A percentile compares a stretch with the other conserved stretches of the same genome.
phyloP scores from a whole-genome alignment of 2,888 invertebrate genomes.

The Lepas anatifera region DNA sequence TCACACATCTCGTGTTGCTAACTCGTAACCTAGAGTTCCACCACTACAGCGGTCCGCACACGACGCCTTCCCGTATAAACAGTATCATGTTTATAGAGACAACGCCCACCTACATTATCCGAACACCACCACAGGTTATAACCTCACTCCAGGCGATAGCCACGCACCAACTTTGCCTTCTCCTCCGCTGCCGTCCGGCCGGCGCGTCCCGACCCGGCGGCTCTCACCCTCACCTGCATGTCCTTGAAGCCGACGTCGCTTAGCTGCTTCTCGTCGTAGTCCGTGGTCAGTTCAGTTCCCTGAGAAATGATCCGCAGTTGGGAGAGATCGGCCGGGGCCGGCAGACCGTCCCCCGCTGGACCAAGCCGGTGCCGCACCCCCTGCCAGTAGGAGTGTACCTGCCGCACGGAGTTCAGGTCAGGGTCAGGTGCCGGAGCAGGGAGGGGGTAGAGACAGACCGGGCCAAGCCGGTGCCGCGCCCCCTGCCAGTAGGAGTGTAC shows the following conservation, averaged over 20 bases:
- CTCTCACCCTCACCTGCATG: conserved; percentile 59
- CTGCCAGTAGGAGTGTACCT: conserved; percentile 22
- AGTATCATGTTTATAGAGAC: too few species aligned
- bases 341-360: background rate
- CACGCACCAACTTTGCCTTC: too few species aligned
- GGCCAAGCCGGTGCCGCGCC: background rate
- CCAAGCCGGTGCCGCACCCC: background rate
- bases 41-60: too few species aligned
- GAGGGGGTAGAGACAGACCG: too few species aligned
- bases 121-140: too few species aligned
- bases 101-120: too few species aligned
- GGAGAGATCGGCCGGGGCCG: background rate
- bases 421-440: too few species aligned
- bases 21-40: too few species aligned
- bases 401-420: conserved; percentile 31
- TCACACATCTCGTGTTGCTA: too few species aligned
- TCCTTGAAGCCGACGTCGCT: conserved; percentile 90
- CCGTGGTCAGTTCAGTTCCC: conserved; percentile 82
- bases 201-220: too few species aligned
- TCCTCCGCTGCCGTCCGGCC: too few species aligned
- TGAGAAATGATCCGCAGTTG: conserved; percentile 69
- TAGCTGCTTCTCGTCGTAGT: conserved; percentile 80
- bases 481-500: conserved; percentile 18
- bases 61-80: too few species aligned
- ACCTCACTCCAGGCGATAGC: conserved; percentile 16